These are phyloP conservation scores for Periphyllus acericola DNA, from an alignment of 2,888 invertebrate genomes.

Conservation along the genomic window DNA sequence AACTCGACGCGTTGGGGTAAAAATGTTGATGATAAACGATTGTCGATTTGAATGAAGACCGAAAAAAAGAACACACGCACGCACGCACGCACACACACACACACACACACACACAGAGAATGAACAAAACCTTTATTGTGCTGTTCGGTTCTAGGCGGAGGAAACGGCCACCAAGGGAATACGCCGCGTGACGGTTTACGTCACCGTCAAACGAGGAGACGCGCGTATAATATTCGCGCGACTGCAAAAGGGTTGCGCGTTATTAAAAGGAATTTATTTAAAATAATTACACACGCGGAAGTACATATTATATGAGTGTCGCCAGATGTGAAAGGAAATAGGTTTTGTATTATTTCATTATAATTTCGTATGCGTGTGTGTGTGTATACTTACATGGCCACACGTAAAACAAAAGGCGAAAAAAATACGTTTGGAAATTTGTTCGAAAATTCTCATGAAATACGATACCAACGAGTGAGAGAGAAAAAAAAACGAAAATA, in stretches of 20 bases:
- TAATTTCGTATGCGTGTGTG: neutral
- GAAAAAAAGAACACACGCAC: conserved; percentile 18
- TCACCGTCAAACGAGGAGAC: conserved; percentile 5
- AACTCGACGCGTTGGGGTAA: neutral
- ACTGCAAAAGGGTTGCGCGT: neutral
- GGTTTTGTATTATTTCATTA: conserved; percentile 21
- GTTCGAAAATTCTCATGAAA: neutral
- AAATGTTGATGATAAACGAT: conserved; percentile 33
- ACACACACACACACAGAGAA: too few species aligned
- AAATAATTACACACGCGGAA: neutral
- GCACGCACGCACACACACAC: too few species aligned
- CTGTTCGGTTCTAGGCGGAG: conserved; percentile 20
- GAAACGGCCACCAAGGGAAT: conserved; percentile 25
- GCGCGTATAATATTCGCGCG: neutral
- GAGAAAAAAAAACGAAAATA: neutral
- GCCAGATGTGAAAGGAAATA: conserved; percentile 6
- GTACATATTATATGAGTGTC: neutral
- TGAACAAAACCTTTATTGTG: conserved; percentile 2
- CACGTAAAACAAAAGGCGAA: neutral
- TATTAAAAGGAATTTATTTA: conserved; percentile 18
- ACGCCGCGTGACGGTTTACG: neutral
- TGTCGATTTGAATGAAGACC: conserved; percentile 29
- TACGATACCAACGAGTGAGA: neutral
- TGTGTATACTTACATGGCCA: too few species aligned
- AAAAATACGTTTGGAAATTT: neutral